Evolutionary conservation across 2,797 vertebrate species (phyloP).

Genomic region (Esox lucius): DNA sequence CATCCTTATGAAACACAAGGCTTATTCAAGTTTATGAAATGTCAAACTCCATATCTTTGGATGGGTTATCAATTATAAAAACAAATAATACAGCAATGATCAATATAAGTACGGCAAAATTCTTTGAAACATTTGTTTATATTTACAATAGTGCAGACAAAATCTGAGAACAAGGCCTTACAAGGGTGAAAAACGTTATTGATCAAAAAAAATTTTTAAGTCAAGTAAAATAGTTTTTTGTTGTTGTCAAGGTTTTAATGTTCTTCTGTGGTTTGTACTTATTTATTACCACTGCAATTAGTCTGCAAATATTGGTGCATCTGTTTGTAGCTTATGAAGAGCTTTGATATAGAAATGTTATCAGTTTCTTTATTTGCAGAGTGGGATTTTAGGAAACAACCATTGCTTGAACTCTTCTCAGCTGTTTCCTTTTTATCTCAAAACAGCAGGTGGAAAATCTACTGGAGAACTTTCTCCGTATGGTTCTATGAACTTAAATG

Average conservation of each 20-base stretch:
- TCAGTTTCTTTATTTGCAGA: background rate
- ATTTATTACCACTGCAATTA: background rate
- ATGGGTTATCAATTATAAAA: constrained; percentile 67
- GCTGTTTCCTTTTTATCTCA: constrained; percentile 42
- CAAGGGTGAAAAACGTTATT: constrained; percentile 45
- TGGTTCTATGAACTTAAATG: constrained; percentile 6
- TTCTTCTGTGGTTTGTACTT: background rate
- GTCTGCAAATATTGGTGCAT: background rate
- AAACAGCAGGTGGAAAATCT: constrained; percentile 37
- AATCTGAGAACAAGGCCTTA: constrained; percentile 66
- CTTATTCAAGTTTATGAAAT: constrained; percentile 75
- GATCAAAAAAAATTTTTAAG: constrained; percentile 43
- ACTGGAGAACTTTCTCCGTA: constrained; percentile 25
- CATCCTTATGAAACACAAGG: constrained; percentile 39
- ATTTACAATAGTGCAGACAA: constrained; percentile 79
- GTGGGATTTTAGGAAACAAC: constrained; percentile 2
- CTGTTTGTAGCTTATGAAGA: background rate
- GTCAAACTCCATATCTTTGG: constrained; percentile 79
- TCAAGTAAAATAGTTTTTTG: constrained; percentile 44
- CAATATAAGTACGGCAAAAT: constrained; percentile 64
- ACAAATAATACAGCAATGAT: constrained; percentile 58
- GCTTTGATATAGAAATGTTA: background rate
- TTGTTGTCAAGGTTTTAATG: background rate
- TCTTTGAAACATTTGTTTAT: constrained; percentile 56
- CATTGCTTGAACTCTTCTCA: background rate